A percentile compares a stretch with the other conserved stretches of the same genome.
phyloP scores from a whole-genome alignment of 2,113 vertebrate genomes.

The Delphinus delphis region DNA sequence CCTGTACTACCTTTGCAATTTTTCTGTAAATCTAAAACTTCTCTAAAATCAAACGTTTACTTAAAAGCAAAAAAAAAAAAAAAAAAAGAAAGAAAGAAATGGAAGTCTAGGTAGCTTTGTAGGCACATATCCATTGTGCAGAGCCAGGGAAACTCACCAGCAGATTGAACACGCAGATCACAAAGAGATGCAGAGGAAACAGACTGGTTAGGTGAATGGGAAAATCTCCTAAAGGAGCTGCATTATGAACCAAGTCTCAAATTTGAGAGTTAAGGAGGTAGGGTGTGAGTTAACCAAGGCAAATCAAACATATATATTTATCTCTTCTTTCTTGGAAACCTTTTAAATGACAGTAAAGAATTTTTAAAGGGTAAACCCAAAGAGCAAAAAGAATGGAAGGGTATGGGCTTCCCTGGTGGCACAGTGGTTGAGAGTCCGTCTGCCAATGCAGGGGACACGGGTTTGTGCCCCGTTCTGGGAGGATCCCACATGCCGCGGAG shows the following conservation, averaged over 20 bases:
- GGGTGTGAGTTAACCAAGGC: neutral
- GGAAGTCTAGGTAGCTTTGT: neutral
- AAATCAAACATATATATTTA: neutral
- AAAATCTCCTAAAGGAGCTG: neutral
- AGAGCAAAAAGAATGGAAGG: neutral
- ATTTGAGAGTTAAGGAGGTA: neutral
- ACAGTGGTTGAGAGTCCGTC: too few species aligned
- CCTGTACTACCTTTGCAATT: neutral
- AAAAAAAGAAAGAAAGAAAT: neutral
- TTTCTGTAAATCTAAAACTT: neutral
- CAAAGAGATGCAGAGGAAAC: neutral
- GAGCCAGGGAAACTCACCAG: neutral
- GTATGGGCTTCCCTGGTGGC: too few species aligned
- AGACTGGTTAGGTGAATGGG: neutral
- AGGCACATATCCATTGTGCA: neutral
- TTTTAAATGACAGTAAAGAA: neutral
- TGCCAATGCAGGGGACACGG: too few species aligned
- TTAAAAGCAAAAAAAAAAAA: neutral
- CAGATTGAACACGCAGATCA: neutral
- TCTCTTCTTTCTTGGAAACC: neutral
- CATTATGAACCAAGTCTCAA: neutral
- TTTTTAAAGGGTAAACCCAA: neutral
- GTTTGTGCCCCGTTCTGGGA: too few species aligned
- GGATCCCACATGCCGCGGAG: too few species aligned
- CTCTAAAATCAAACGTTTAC: neutral